Evolutionary conservation across 2,888 invertebrate genomes (phyloP), one percentile per base, ranked within the genome.

Genomic region (Scrobipalpa atriplicella): DNA sequence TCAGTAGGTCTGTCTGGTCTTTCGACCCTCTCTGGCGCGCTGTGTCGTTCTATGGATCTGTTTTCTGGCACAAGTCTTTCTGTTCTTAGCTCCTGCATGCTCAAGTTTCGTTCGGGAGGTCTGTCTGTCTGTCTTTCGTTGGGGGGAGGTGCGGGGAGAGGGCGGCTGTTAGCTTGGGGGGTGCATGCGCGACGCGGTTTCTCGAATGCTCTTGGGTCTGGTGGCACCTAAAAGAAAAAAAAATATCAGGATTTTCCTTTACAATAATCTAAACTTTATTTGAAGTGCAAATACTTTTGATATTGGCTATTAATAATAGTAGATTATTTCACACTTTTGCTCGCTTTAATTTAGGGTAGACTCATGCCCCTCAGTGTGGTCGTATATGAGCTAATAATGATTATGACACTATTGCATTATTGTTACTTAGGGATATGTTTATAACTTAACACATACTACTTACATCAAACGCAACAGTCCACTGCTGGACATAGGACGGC

Each of bases 151-250:
- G 90, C 91, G 10, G 92, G 92, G 1, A 92, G 75, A 0, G 91
- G 92, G 29, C 92, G 73, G 68, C 92, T 90, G 74, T 90, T 90
- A 0, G 91, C 87, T 64, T 89, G 91, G 0, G 92, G 92, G 0
- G 92, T 92, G 77, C 89, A 88, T 0, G 92, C 91, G 11, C 92
- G 80, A 11, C 90, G 82, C 0, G 92, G 92, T 60, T 92, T 92
- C 65, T 92, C 92, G 60, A 92, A 92, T 0, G 92, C 92, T 67
- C 92, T 75, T 0, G 92, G 92, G 39, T 92, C 92, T 9, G 92
- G 92, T 11, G 92, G 92, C 65, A 92, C 83, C 92, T 92, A 74
- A 73, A 78, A 18, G 13, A 56, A 21, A 29, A 29, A 56, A 54
- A 54, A 54, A 19, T 29, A 29, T 29, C 29, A 29, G 29, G 29